Evolutionary conservation across 1,140 invertebrate genomes (phyloP), one percentile per base, ranked within the genome.

Genomic region (Tetramorium alpestre): DNA sequence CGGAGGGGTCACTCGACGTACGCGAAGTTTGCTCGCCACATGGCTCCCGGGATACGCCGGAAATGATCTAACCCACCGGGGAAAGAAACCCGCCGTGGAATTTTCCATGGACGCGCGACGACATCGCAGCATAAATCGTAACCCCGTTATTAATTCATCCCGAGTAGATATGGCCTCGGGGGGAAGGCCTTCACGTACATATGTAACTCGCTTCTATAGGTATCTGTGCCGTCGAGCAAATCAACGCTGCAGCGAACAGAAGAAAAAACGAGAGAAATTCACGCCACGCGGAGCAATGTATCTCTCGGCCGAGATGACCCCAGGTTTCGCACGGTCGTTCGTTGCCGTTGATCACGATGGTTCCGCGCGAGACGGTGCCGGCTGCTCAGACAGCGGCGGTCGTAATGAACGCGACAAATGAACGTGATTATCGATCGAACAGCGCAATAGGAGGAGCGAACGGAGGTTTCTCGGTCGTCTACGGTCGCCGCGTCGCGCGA

Each of bases 361-460:
- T 44, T 41, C 28, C 16, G 38, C 16, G 38, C 38, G 54, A 77
- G 28, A 62, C 7, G 18, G 44, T 10, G 56, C 38, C 18, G 16
- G 41, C 13, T n/a, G 65, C 33, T 44, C n/a, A 16, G 18, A 25
- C 67, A 51, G 6, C 41, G 8, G 11, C 22, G 38, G 13, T 77
- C 64, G 47, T 72, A 67, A 76, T 22, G 54, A 75, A n/a, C 70
- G 51, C 76, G 89, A 90, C 88, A 77, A 90, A 80, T 49, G 56
- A 89, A 77, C 25, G 70, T 64, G 86, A 90, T 90, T 90, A 90
- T 88, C 89, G 89, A 90, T 90, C 86, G 75, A 60, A 70, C 41
- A 33, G 18, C 38, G 64, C 65, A 87, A 67, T 73, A 90, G 69
- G 87, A 65, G 82, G 60, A 85, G 89, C 64, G 25, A 49, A 16